Percentiles rank a stretch among this genome's conserved stretches.
Conservation (phyloP, 2,797 vertebrate species). For the Megalops cyprinoides region DNA sequence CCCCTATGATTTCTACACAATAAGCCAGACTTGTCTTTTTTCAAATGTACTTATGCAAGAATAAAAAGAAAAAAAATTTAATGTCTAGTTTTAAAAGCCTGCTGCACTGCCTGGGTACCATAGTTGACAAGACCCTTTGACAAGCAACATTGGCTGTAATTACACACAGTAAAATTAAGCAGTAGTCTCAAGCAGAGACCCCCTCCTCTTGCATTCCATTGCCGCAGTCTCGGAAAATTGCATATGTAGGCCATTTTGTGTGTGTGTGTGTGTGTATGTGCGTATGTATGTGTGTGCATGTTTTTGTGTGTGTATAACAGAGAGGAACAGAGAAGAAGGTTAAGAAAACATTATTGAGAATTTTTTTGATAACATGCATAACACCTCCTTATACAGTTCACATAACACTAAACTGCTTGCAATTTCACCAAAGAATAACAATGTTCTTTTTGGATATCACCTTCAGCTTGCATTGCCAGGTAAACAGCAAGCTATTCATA, state of each 20-base stretch:
- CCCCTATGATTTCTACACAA: neutral
- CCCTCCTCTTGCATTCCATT: neutral
- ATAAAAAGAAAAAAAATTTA: neutral
- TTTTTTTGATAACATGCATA: neutral
- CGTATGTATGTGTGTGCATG: neutral
- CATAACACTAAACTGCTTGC: neutral
- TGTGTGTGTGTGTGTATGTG: neutral
- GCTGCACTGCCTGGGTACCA: neutral
- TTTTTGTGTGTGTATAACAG: neutral
- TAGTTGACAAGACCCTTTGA: neutral
- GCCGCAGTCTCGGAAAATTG: neutral
- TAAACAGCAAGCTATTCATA: neutral
- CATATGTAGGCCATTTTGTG: constrained; percentile 1
- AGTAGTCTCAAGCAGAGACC: neutral
- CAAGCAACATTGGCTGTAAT: too few relatives aligned
- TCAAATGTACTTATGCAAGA: neutral
- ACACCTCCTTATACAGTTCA: neutral
- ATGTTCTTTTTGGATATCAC: too few relatives aligned
- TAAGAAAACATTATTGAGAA: neutral
- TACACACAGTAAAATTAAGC: neutral
- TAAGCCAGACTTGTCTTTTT: neutral
- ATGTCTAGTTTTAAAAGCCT: neutral
- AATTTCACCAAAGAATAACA: neutral
- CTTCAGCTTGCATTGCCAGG: neutral
- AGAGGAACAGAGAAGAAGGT: neutral